Base-by-base conservation (phyloP, 1,140 invertebrate genomes). In the Ceratosolen solmsi region DNA sequence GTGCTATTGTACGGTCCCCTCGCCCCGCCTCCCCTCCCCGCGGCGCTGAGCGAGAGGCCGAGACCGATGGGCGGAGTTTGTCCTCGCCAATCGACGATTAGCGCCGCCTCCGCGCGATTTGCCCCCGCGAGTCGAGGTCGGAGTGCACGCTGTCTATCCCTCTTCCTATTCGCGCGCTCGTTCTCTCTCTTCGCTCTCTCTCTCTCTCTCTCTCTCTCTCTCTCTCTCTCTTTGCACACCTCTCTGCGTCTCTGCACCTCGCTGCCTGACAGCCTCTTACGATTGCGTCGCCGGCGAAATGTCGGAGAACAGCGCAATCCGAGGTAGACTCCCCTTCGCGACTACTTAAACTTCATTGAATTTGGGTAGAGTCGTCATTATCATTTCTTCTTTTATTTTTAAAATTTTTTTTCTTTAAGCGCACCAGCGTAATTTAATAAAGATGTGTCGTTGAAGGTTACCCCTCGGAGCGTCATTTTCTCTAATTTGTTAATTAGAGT, bases 41-140 rank as follows among this genome's bases (percentile, higher is more conserved):
- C 25, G 20, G 13, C 17, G 17, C 3, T 2, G 49, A 36, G 68
- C 51, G 68, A 89, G 89, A 90, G 90, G 90, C 89, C 88, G 89
- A 90, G 89, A 60, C 89, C 79, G 83, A 89, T 90, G 90, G 90
- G 90, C 89, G 90, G 89, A 91, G 90, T 90, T 87, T 68, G 80
- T 85, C 83, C 86, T 86, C 84, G 86, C 90, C 90, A 91, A 91
- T 91, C 89, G 86, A 85, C 84, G 85, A 88, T 89, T 85, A 84
- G 89, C 87, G 85, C 88, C 89, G 89, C 90, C 88, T 86, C 89
- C 88, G 84, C 89, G 88, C 84, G 82, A 82, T 87, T 89, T 89
- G 87, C 89, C 87, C 89, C 86, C 88, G 70, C 79, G 71, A 76
- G 38, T 60, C 63, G 65, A 82, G 80, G 80, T 82, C 80, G 80